Evolutionary conservation across 2,113 vertebrate genomes (phyloP).

Genomic region (Monarcha castaneiventris): DNA sequence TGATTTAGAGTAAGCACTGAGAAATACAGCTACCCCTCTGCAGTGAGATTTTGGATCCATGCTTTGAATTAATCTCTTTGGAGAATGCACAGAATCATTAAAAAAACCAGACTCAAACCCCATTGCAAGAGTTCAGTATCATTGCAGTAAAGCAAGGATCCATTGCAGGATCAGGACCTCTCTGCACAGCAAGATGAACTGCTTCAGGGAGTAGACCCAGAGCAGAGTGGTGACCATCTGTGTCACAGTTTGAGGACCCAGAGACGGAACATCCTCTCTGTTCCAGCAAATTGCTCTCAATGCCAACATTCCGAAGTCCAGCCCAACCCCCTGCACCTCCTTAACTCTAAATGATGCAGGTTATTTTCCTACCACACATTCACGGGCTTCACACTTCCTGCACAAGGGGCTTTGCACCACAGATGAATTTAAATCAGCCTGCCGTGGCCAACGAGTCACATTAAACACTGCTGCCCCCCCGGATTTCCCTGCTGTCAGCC

Average conservation of each 20-base stretch:
- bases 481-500: background rate
- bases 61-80: background rate
- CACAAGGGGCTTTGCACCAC: accelerated
- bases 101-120: background rate
- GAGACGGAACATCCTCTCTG: background rate
- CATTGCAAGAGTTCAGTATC: background rate
- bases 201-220: background rate
- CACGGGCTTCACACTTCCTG: background rate
- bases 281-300: background rate
- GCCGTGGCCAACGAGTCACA: background rate
- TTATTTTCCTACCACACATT: background rate
- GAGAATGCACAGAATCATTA: background rate
- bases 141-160: background rate
- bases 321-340: background rate
- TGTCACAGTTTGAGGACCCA: background rate
- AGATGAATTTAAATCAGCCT: background rate
- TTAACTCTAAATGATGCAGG: background rate
- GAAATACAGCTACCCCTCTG: background rate
- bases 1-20: background rate
- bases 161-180: background rate
- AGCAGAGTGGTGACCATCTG: background rate
- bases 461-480: background rate
- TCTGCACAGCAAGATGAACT: background rate
- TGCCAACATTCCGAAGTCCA: background rate
- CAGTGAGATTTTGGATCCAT: background rate